Base-by-base conservation (phyloP, 1,140 invertebrate species). In the Temnothorax nylanderi region DNA sequence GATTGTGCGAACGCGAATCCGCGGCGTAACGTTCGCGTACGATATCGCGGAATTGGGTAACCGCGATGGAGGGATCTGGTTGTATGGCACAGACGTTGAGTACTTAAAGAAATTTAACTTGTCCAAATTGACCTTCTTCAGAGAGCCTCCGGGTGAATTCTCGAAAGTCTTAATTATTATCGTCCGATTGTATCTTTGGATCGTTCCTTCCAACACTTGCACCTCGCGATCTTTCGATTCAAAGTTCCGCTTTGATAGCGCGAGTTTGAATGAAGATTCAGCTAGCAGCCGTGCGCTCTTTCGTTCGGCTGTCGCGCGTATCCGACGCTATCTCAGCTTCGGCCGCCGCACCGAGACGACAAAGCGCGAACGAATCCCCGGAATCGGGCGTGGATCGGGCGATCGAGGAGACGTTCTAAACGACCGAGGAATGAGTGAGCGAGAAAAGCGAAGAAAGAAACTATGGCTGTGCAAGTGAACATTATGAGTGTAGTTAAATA, bases 391-490 rank as follows among this genome's bases (percentile, higher is more conserved):
- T 47, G 78, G 6, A 37, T 10, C 49, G 21, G 62, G 21, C 64
- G 34, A 67, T 69, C 44, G 77, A 80, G 77, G 77, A 80, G n/a
- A 81, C 77, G 47, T 81, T 84, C 26, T 21, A 74, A 60, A 44
- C 44, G 54, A 75, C 37, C 56, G 56, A 84, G 47, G 47, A 74
- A 60, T 67, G 77, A 84, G 34, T 18, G 56, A 56, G 65, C 47
- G 75, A 77, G 54, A 86, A 51, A 80, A 89, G 81, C 87, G 87
- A 93, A 92, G 88, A 92, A 94, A 92, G 92, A 93, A 95, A 94
- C 93, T 93, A 95, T 94, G 94, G 94, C 94, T 95, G 94, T 95
- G 94, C 94, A 95, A 94, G 94, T 93, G 93, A 95, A 95, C 92
- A 95, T 94, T 94, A 94, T 92, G 94, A 94, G 91, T 94, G 94